phyloP scores from a whole-genome alignment of 2,113 vertebrate genomes.

The Cochlearius cochlearius region DNA sequence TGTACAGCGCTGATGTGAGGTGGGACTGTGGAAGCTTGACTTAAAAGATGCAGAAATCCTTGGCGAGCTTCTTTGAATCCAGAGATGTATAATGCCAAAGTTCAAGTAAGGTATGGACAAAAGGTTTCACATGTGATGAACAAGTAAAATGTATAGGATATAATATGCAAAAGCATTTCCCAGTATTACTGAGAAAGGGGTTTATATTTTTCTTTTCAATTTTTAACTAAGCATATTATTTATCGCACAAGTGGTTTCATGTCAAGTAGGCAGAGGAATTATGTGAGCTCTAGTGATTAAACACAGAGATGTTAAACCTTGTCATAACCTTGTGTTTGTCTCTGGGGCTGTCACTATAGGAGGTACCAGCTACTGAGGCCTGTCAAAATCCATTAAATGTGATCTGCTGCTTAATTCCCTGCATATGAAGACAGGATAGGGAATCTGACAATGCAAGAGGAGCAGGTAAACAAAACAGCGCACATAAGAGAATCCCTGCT shows the following conservation, averaged over 20 bases:
- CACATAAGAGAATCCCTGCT: neutral
- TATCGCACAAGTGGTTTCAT: constrained; percentile 10
- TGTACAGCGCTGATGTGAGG: neutral
- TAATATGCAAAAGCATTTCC: neutral
- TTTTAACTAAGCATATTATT: constrained; percentile 22
- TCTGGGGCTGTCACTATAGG: constrained; percentile 46
- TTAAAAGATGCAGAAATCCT: neutral
- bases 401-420: constrained; percentile 19
- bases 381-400: constrained; percentile 49
- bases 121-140: neutral
- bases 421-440: neutral
- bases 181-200: neutral
- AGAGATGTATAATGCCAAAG: neutral
- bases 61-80: neutral
- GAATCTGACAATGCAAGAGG: neutral
- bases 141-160: neutral
- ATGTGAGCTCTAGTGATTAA: constrained; percentile 53
- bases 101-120: neutral
- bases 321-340: constrained; percentile 47
- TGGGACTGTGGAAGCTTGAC: neutral
- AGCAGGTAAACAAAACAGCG: neutral
- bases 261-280: constrained; percentile 34
- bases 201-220: neutral
- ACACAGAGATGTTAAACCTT: constrained; percentile 52
- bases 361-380: constrained; percentile 47